phyloP scores from a whole-genome alignment of 2,113 vertebrate genomes.

The Nerophis ophidion region DNA sequence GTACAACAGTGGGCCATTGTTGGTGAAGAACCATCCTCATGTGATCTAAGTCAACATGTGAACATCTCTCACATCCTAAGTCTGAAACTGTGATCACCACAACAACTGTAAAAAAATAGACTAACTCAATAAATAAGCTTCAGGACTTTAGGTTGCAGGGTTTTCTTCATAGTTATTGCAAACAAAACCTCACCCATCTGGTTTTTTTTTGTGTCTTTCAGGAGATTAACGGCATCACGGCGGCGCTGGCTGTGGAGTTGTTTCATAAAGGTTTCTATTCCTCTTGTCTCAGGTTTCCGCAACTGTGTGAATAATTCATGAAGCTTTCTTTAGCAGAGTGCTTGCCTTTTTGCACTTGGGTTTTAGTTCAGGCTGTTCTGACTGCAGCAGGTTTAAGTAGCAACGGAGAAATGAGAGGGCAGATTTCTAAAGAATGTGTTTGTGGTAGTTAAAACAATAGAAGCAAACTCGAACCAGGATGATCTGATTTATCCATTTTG shows the following conservation, averaged over 20 bases:
- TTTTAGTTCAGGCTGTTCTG: not conserved
- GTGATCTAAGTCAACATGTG: constrained; percentile 14
- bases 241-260: constrained; percentile 88
- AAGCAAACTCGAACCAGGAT: no score
- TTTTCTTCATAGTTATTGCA: not conserved
- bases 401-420: not conserved
- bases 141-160: no score
- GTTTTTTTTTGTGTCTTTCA: constrained; percentile 44
- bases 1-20: constrained; percentile 20
- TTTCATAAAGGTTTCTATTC: constrained; percentile 84
- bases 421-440: no score
- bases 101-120: not conserved
- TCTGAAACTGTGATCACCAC: not conserved
- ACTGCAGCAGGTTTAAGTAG: not conserved
- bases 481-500: no score
- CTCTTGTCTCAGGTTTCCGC: not conserved
- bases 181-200: not conserved
- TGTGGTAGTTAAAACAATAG: no score
- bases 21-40: constrained; percentile 13
- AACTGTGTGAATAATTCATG: not conserved
- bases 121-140: no score
- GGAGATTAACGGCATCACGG: constrained; percentile 93
- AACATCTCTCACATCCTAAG: not conserved
- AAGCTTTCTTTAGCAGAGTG: not conserved
- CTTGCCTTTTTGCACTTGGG: not conserved